Evolutionary conservation across 2,797 vertebrate genomes (phyloP), one percentile per base, ranked within the genome.

Genomic region (Phataginus tetradactyla): DNA sequence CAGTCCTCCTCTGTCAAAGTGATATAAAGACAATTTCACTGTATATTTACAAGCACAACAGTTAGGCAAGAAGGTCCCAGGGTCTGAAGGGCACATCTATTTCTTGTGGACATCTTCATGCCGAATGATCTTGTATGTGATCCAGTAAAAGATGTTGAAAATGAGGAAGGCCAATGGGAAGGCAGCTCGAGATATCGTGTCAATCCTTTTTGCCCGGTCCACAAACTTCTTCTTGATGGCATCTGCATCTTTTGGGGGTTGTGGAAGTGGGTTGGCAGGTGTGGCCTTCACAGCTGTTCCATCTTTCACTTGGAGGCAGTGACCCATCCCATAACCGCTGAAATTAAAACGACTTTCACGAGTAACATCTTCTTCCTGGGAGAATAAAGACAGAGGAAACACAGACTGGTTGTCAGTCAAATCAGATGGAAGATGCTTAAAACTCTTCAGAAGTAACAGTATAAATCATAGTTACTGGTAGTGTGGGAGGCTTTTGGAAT

Each of bases 131-230:
- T 99, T 99, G 97, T 99, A 99, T n/a, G 99, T 99, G 98, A 99
- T 99, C 99, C 99, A 99, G 98, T 99, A 99, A 98, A 99, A 99
- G 98, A 99, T 99, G 97, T 99, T 99, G 98, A 99, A 99, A 98
- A 99, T 99, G 97, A 99, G 99, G 98, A 99, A 99, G 71, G 99
- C 99, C 97, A 99, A 95, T 3, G 99, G 99, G 97, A 99, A 99
- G 5, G 99, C 99, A 32, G 99, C 99, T 84, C 99, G 99, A 66
- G 99, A 99, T 98, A 99, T 99, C 0, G 99, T 99, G 98, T 99
- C 99, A 97, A 99, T 99, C 98, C 99, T 99, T 99, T 99, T 99
- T 89, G 99, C 99, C 96, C 99, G 98, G 98, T 99, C 99, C 98
- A 99, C 99, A 98, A 99, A 99, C 98, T 99, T 99, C 99, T 99